Evolutionary conservation across 2,797 vertebrate genomes (phyloP).

Genomic region (Gastrophryne carolinensis): DNA sequence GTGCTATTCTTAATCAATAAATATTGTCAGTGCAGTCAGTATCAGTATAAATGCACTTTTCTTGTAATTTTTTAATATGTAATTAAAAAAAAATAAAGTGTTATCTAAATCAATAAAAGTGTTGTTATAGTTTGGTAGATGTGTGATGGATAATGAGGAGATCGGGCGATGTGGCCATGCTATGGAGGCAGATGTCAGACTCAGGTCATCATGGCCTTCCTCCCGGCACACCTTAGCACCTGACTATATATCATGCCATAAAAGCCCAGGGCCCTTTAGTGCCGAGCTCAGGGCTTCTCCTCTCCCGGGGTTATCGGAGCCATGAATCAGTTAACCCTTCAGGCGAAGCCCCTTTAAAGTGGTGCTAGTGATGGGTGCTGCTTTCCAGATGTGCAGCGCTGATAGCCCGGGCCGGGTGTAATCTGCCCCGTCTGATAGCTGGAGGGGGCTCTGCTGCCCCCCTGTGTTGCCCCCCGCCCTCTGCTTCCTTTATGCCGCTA

Average conservation of each 20-base stretch:
- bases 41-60: too few species aligned
- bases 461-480: conserved; percentile 1
- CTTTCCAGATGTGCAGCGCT: conserved; percentile 18
- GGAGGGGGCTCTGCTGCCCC: background rate
- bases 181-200: too few species aligned
- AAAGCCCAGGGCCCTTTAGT: background rate
- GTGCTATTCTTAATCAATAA: too few species aligned
- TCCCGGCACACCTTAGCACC: background rate
- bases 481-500: conserved; percentile 21
- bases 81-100: too few species aligned
- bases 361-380: conserved; percentile 1
- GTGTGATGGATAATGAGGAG: background rate
- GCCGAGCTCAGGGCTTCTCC: background rate
- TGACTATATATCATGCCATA: background rate
- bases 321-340: conserved; percentile 11
- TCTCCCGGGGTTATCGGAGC: background rate
- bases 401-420: conserved; percentile 3
- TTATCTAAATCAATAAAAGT: background rate
- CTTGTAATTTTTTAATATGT: too few species aligned
- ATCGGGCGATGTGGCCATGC: too few species aligned
- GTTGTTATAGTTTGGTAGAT: background rate
- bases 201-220: too few species aligned
- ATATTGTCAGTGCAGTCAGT: too few species aligned
- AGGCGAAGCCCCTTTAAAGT: background rate
- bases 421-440: conserved; percentile 1